These are phyloP conservation scores for Cnemophilus loriae DNA, from an alignment of 2,113 vertebrate species.

Conservation along the genomic window DNA sequence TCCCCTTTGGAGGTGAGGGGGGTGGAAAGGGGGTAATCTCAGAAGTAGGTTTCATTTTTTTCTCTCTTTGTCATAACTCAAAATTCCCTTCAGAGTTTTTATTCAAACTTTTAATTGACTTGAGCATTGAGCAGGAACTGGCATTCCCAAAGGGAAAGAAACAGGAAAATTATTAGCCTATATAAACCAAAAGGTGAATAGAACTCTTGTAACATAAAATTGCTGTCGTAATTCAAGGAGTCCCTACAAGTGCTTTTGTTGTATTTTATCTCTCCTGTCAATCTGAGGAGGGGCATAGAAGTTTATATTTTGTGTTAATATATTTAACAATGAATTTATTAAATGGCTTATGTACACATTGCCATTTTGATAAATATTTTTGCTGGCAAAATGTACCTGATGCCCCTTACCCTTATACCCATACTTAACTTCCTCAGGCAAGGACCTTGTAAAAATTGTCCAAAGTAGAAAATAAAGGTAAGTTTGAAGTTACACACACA, in stretches of 20 bases:
- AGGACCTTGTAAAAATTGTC: neutral
- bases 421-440: neutral
- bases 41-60: neutral
- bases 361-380: neutral
- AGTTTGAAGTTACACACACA: neutral
- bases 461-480: neutral
- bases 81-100: neutral
- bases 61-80: neutral
- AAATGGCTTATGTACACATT: neutral
- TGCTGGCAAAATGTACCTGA: neutral
- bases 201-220: neutral
- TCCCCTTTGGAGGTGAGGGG: neutral
- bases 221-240: neutral
- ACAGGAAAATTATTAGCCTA: neutral
- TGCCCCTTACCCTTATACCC: too few relatives aligned
- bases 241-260: neutral
- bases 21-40: neutral
- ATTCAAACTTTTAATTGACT: neutral
- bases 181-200: neutral
- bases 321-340: neutral
- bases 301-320: neutral
- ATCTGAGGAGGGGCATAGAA: neutral
- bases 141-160: neutral
- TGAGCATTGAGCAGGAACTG: neutral
- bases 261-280: neutral